These are phyloP conservation scores for Zaprionus lineosus DNA, from an alignment of 2,888 invertebrate genomes.

Conservation along the genomic window DNA sequence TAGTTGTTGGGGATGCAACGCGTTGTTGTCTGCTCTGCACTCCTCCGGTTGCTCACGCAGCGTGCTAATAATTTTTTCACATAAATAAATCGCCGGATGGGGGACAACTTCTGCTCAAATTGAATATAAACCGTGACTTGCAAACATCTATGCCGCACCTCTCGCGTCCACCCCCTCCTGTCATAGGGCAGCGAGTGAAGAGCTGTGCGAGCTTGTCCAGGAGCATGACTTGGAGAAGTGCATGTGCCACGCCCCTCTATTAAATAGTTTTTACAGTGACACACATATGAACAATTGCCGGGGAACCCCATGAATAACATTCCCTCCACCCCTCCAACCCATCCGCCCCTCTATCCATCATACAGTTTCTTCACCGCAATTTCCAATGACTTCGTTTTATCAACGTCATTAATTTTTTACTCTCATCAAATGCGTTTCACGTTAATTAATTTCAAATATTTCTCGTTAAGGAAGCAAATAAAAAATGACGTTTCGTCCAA, in stretches of 20 bases:
- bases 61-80: slow-evolving; percentile 64
- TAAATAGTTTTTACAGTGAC: neutral
- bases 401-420: slow-evolving; percentile 45
- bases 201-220: too few species aligned
- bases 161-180: too few species aligned
- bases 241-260: slow-evolving; percentile 2
- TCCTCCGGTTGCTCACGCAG: slow-evolving; percentile 25
- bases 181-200: too few species aligned
- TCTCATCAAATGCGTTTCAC: slow-evolving; percentile 32
- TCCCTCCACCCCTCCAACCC: too few species aligned
- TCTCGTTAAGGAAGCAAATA: slow-evolving; percentile 46
- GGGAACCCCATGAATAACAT: too few species aligned
- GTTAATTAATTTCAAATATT: slow-evolving; percentile 44
- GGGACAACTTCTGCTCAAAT: slow-evolving; percentile 44
- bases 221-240: too few species aligned
- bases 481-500: slow-evolving; percentile 47
- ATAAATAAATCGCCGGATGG: slow-evolving; percentile 56
- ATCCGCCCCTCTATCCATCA: too few species aligned
- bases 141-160: too few species aligned
- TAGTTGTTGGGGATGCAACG: slow-evolving; percentile 34
- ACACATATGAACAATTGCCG: slow-evolving; percentile 2
- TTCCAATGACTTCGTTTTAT: too few species aligned
- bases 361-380: too few species aligned
- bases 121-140: slow-evolving; percentile 48
- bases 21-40: slow-evolving; percentile 10